These are phyloP conservation scores for Gerris buenoi DNA, from an alignment of 1,140 invertebrate genomes.

Conservation along the genomic window DNA sequence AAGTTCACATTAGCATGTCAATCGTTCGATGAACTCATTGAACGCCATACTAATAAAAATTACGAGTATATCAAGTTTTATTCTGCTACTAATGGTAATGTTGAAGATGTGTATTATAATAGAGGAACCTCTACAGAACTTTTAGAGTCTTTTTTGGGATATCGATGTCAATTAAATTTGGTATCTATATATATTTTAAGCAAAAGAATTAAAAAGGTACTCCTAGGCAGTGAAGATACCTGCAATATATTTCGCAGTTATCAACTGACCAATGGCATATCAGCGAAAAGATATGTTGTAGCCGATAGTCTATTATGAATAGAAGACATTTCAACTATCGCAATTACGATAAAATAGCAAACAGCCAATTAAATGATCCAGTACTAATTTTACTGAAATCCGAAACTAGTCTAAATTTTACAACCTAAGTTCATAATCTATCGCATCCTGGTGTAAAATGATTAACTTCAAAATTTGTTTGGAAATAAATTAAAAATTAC, in stretches of 20 bases:
- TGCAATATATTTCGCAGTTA: constrained; percentile 26
- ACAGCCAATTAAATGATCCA: background rate
- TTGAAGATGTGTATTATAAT: no score
- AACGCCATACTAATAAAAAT: no score
- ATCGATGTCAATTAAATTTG: no score
- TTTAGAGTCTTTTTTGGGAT: no score
- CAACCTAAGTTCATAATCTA: background rate
- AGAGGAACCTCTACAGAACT: no score
- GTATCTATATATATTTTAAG: no score
- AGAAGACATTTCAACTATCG: background rate
- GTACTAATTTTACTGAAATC: background rate
- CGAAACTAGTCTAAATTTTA: background rate
- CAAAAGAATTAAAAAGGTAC: constrained; percentile 22
- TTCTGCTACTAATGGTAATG: no score
- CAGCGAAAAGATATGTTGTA: constrained; percentile 1
- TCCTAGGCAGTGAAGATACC: constrained; percentile 23
- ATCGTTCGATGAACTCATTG: no score
- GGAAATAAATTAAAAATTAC: background rate
- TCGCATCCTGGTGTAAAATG: background rate
- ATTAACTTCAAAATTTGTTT: background rate
- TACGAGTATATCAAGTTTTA: no score
- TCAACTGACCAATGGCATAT: constrained; percentile 27
- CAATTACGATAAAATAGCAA: background rate
- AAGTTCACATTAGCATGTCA: no score
- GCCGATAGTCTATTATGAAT: background rate